Evolutionary conservation across 2,888 invertebrate species (phyloP).

Genomic region (Caenorhabditis japonica): DNA sequence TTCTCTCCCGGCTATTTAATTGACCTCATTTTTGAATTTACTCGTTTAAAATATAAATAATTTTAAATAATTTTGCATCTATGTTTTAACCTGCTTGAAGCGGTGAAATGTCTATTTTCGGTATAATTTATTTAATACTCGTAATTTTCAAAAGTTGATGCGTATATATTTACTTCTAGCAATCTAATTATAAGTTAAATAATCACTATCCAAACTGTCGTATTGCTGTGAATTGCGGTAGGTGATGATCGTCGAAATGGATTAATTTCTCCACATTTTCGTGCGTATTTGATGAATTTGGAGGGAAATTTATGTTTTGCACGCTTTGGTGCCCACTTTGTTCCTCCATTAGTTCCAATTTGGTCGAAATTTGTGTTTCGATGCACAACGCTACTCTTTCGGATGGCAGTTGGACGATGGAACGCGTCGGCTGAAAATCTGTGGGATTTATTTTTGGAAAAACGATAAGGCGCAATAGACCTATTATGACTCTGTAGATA

Average conservation of each 20-base stretch:
- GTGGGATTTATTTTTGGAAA: neutral
- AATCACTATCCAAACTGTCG: conserved; percentile 28
- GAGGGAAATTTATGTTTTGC: too few relatives aligned
- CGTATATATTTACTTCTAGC: conserved; percentile 2
- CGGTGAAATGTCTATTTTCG: too few relatives aligned
- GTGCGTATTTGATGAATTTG: too few relatives aligned
- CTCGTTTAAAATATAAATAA: too few relatives aligned
- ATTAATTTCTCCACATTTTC: conserved; percentile 35
- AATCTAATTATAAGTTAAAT: neutral
- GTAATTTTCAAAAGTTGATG: too few relatives aligned
- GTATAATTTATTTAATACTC: too few relatives aligned
- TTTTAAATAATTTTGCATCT: too few relatives aligned
- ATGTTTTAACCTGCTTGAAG: too few relatives aligned
- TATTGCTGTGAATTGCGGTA: conserved; percentile 30
- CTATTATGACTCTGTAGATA: too few relatives aligned
- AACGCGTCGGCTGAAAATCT: conserved; percentile 63
- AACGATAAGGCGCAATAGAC: too few relatives aligned
- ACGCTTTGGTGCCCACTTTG: too few relatives aligned
- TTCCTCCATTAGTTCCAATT: conserved; percentile 3
- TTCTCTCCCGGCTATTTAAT: neutral
- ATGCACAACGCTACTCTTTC: conserved; percentile 54
- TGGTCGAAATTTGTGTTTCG: conserved; percentile 22
- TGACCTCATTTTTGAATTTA: too few relatives aligned
- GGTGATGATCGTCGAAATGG: conserved; percentile 39
- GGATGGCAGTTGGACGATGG: conserved; percentile 56